Evolutionary conservation across 2,888 invertebrate species (phyloP), one percentile per base, ranked within the genome.

Genomic region (Ophion slaviceki): DNA sequence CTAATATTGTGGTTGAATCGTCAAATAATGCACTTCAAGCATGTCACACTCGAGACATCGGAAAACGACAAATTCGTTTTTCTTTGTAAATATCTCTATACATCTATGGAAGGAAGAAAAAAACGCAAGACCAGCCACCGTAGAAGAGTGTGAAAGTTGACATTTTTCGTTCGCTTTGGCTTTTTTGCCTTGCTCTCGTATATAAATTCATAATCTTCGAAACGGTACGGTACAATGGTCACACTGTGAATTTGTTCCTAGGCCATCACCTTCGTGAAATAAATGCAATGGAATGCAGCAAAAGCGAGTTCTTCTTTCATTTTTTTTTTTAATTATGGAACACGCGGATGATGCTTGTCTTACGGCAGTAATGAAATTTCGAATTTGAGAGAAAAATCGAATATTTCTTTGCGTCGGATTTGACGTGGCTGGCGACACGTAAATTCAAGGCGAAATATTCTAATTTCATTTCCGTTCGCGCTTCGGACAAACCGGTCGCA

Each of bases 1-100:
- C 88, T 81, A 87, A 88, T 87, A 87, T 88, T 88, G 87, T 85
- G 87, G 83, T 87, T 85, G 61, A 83, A 87, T 88, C 86, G 82
- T 85, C 83, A 86, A 62, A 85, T 32, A 62, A 64, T n/a, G 53
- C 14, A 17, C 66, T 74, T 77, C 45, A 82, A 82, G 70, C 75
- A 77, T 36, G 68, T 47, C 53, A 77, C 68, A 77, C 28, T 80
- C 70, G 70, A 14, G 53, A 70, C 62, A 47, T 64, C 53, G 81
- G 64, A 57, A 62, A 80, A 74, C 62, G 40, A 62, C 47, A 40
- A 68, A 40, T 36, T 68, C 59, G 68, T 62, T 11, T 72, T 66
- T 64, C 8, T 20, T 45, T 75, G 47, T 64, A 47, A 45, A 59
- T 20, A 75, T 76, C n/a, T 68, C 74, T 67, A 45, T 77, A 66